These are phyloP conservation scores for Brachyptera risi DNA, from an alignment of 2,888 invertebrate species.

Conservation along the genomic window DNA sequence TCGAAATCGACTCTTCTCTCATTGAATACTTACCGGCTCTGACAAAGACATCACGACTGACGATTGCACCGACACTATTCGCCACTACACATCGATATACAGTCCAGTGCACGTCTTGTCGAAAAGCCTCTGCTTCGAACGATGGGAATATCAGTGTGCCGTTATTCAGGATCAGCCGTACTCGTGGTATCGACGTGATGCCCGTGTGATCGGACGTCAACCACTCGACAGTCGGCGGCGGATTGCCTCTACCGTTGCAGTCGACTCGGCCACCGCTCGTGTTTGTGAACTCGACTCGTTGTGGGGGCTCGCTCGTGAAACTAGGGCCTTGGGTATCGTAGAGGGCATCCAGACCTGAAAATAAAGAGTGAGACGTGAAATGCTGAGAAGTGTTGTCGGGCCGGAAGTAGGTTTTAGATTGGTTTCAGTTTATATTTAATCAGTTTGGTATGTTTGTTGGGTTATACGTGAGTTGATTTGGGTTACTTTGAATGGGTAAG, in stretches of 20 bases:
- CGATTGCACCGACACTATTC: slow-evolving; percentile 51
- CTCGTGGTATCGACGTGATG: slow-evolving; percentile 48
- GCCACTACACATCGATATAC: slow-evolving; percentile 51
- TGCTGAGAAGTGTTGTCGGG: no score
- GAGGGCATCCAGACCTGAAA: slow-evolving; percentile 44
- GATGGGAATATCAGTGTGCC: slow-evolving; percentile 53
- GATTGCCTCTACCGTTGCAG: slow-evolving; percentile 53
- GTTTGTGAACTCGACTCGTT: slow-evolving; percentile 53
- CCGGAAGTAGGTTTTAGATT: no score
- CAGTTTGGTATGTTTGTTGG: no score
- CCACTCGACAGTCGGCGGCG: slow-evolving; percentile 53
- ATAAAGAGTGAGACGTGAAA: background rate
- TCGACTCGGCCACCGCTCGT: slow-evolving; percentile 51
- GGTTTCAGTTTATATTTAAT: no score
- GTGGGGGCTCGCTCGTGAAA: slow-evolving; percentile 51
- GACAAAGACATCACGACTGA: slow-evolving; percentile 52
- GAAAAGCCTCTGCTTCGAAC: slow-evolving; percentile 53
- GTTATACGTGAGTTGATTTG: no score
- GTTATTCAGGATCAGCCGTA: slow-evolving; percentile 49
- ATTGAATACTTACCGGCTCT: slow-evolving; percentile 45
- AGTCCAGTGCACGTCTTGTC: slow-evolving; percentile 56
- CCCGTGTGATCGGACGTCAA: slow-evolving; percentile 51
- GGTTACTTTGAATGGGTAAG: no score
- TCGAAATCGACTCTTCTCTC: no score
- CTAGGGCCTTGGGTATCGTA: slow-evolving; percentile 55